These are phyloP conservation scores for Morinoia aosen DNA, from an alignment of 2,888 invertebrate species.

Conservation along the genomic window DNA sequence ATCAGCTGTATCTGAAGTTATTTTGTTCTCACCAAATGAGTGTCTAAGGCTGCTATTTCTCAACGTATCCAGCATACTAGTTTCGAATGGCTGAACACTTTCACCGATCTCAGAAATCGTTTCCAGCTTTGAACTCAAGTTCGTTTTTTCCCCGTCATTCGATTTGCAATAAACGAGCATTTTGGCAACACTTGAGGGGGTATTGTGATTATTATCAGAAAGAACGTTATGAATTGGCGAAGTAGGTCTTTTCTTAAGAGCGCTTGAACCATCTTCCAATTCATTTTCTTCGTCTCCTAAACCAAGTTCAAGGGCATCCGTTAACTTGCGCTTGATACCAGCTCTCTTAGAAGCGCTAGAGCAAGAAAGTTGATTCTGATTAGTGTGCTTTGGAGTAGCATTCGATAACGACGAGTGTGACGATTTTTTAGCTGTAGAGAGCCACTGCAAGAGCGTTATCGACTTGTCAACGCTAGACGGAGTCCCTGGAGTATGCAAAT, in stretches of 20 bases:
- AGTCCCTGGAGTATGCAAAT: conserved; percentile 10
- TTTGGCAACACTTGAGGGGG: conserved; percentile 54
- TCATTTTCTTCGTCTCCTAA: conserved; percentile 57
- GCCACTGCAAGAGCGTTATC: conserved; percentile 44
- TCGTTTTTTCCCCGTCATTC: not conserved
- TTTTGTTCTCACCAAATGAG: not conserved
- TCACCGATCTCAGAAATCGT: conserved; percentile 54
- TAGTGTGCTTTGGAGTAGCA: conserved; percentile 9
- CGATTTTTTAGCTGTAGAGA: conserved; percentile 29
- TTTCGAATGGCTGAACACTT: conserved; percentile 59
- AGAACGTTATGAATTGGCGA: conserved; percentile 58
- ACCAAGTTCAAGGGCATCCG: conserved; percentile 58
- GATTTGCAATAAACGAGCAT: conserved; percentile 64
- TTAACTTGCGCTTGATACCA: conserved; percentile 62
- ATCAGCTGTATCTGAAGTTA: not conserved
- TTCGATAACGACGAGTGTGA: not conserved
- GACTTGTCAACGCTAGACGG: conserved; percentile 44
- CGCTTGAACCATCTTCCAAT: not conserved
- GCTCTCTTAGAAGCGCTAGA: conserved; percentile 59
- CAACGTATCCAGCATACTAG: conserved; percentile 28
- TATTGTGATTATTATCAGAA: conserved; percentile 33
- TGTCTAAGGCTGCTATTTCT: conserved; percentile 8
- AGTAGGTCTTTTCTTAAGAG: conserved; percentile 49
- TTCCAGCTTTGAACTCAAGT: conserved; percentile 19
- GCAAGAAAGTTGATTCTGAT: not conserved